Percentiles rank a stretch among this genome's conserved stretches.
phyloP scores from a whole-genome alignment of 1,140 invertebrate species.

The Cherax quadricarinatus region DNA sequence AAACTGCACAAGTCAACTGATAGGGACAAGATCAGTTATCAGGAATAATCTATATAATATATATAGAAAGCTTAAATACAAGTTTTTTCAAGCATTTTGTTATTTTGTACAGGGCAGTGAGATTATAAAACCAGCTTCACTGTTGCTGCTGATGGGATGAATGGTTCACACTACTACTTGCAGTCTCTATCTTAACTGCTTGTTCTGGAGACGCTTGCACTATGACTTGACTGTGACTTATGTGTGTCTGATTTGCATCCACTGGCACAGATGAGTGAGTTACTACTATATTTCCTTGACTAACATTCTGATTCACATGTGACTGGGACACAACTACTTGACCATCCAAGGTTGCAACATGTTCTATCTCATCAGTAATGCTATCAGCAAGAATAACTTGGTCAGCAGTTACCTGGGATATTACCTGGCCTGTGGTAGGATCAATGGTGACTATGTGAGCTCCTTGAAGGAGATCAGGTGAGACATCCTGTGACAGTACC shows the following conservation, averaged over 20 bases:
- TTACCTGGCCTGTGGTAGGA: constrained; percentile 71
- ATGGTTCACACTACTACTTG: constrained; percentile 4
- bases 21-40: constrained; percentile 17
- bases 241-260: constrained; percentile 1
- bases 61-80: constrained; percentile 55
- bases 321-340: constrained; percentile 49
- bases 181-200: constrained; percentile 49
- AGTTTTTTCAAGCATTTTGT: constrained; percentile 27
- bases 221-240: constrained; percentile 49
- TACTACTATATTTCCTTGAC: constrained; percentile 38
- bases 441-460: constrained; percentile 73
- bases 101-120: constrained; percentile 56
- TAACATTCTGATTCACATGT: constrained; percentile 19
- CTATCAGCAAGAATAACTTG: constrained; percentile 68
- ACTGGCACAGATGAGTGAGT: constrained; percentile 40
- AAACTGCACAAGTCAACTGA: constrained; percentile 38
- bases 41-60: constrained; percentile 36
- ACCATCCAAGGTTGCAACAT: constrained; percentile 58
- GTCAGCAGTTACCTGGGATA: constrained; percentile 72
- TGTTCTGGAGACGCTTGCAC: constrained; percentile 42
- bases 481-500: constrained; percentile 72
- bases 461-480: constrained; percentile 71
- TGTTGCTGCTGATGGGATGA: constrained; percentile 33
- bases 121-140: constrained; percentile 8
- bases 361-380: constrained; percentile 58